Conservation (phyloP, 2,113 vertebrate genomes). For the Cinclus mexicanus region DNA sequence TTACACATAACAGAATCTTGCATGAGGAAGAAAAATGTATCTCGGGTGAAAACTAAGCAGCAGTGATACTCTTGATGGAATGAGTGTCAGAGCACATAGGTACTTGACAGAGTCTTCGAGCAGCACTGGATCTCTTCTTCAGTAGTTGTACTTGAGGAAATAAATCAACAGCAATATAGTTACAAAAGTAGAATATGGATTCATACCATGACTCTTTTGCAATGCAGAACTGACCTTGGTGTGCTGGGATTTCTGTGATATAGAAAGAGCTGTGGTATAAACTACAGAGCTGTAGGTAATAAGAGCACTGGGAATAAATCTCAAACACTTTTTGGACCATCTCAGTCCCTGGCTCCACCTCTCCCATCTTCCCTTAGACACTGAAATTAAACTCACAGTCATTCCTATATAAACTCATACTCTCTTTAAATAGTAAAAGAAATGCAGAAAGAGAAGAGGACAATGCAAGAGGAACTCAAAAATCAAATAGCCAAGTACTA, state of each 20-base stretch:
- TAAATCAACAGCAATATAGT: neutral
- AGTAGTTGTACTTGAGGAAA: neutral
- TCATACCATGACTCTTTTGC: neutral
- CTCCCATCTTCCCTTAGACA: neutral
- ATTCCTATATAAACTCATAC: neutral
- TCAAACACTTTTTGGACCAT: neutral
- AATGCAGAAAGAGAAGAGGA: neutral
- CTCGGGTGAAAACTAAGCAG: neutral
- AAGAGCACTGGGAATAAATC: neutral
- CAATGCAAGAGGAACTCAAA: neutral
- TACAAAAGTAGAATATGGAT: neutral
- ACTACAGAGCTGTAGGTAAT: neutral
- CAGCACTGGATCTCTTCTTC: neutral
- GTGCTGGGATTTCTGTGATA: neutral
- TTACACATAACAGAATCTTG: neutral
- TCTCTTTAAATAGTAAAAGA: neutral
- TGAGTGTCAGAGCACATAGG: neutral
- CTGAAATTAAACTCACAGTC: neutral
- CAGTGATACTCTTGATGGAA: neutral
- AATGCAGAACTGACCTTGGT: neutral
- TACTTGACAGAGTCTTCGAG: neutral
- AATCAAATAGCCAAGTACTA: neutral
- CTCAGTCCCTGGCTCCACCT: accelerated
- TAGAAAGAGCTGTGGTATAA: neutral
- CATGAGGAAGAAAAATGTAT: neutral